phyloP scores from a whole-genome alignment of 1,140 invertebrate genomes.

The Gonioctena quinquepunctata region DNA sequence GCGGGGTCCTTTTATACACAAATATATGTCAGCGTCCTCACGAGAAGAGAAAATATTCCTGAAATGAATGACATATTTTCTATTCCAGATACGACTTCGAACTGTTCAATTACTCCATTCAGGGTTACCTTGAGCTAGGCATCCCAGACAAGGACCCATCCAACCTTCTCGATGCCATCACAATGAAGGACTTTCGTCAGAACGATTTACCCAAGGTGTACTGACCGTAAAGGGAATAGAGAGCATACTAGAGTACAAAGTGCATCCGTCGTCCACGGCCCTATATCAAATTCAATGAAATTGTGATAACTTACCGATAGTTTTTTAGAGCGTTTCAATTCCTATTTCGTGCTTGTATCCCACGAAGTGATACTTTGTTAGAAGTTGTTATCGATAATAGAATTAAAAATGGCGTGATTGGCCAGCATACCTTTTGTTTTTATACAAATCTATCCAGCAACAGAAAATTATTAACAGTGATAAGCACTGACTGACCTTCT shows the following conservation, averaged over 20 bases:
- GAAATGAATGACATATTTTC: too few relatives aligned
- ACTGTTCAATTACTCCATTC: constrained; percentile 79
- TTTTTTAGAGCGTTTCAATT: neutral
- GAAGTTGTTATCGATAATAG: neutral
- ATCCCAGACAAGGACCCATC: constrained; percentile 50
- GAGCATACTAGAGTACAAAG: neutral
- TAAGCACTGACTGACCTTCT: too few relatives aligned
- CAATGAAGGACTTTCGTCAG: constrained; percentile 41
- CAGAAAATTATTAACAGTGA: too few relatives aligned
- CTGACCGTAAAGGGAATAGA: neutral
- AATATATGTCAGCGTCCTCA: too few relatives aligned
- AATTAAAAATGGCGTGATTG: neutral
- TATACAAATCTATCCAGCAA: too few relatives aligned
- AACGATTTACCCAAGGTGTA: constrained; percentile 27
- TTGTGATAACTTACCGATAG: constrained; percentile 14
- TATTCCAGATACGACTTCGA: constrained; percentile 77
- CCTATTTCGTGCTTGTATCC: neutral
- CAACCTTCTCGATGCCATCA: constrained; percentile 47
- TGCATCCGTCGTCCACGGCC: neutral
- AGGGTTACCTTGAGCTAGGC: constrained; percentile 72
- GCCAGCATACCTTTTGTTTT: neutral
- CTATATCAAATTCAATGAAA: constrained; percentile 11
- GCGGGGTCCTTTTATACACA: too few relatives aligned
- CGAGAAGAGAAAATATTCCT: too few relatives aligned
- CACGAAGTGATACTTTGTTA: neutral